Percentiles rank a stretch among this genome's conserved stretches.
Conservation (phyloP, 2,113 vertebrate genomes). For the Cebidichthys violaceus region DNA sequence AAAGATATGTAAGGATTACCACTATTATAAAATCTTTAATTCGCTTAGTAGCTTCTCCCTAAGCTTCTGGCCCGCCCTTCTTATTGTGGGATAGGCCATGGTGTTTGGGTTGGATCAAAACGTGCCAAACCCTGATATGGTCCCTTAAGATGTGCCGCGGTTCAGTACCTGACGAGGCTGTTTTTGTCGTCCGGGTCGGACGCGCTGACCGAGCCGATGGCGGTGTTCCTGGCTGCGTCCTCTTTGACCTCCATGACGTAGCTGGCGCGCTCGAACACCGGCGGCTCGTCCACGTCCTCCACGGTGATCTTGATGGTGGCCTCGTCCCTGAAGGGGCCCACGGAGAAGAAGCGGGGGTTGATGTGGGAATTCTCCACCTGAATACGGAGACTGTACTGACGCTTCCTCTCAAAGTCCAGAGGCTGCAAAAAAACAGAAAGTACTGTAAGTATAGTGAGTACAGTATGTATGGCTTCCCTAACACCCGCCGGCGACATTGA, state of each 20-base stretch:
- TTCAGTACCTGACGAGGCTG: constrained; percentile 89
- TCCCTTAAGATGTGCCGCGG: no score
- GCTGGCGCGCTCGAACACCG: constrained; percentile 87
- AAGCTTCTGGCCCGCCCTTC: no score
- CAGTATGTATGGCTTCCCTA: no score
- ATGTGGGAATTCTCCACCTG: constrained; percentile 92
- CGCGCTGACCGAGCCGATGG: constrained; percentile 89
- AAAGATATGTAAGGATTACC: background rate
- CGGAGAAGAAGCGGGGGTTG: constrained; percentile 88
- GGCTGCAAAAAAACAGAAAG: constrained; percentile 74
- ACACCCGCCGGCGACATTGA: no score
- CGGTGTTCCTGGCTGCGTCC: constrained; percentile 84
- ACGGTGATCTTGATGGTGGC: constrained; percentile 90
- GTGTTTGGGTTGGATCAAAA: background rate
- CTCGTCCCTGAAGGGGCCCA: constrained; percentile 92
- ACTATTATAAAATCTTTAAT: background rate
- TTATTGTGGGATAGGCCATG: background rate
- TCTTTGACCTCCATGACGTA: constrained; percentile 94
- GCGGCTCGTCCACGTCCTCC: constrained; percentile 95
- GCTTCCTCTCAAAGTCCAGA: constrained; percentile 93
- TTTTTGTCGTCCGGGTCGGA: constrained; percentile 89
- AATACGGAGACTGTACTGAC: constrained; percentile 88
- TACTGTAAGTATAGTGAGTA: no score
- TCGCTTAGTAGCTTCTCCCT: background rate
- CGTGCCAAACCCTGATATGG: background rate